Evolutionary conservation across 2,888 invertebrate genomes (phyloP), one percentile per base, ranked within the genome.

Genomic region (Platycheirus rosarum): DNA sequence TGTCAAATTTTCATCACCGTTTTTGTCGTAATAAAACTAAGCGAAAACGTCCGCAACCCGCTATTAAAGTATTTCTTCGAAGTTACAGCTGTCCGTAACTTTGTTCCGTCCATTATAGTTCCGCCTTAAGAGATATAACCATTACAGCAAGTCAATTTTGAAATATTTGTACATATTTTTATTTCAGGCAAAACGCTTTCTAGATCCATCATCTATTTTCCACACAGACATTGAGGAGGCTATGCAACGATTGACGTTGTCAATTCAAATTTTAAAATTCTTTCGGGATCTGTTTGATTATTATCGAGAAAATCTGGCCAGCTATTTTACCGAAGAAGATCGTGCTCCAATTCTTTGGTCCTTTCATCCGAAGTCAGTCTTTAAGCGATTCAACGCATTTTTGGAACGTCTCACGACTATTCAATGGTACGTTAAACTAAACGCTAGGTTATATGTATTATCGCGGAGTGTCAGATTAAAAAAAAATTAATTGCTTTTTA

Each of bases 141-240:
- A n/a, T n/a, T n/a, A n/a, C 11, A n/a, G 11, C 9, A 35, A 9
- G n/a, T 8, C 1, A 32, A 32, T 35, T 32, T 29, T 32, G 6
- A 6, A 13, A 29, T 14, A 42, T 60, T 26, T 26, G 11, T 29
- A 13, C 6, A 18, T 1, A 13, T 13, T 18, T 32, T 18, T 69
- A 14, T 68, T 91, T 70, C 87, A 97, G 96, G 97, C 97, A 0
- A 95, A 96, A 87, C 94, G 94, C 87, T 98, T 95, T 90, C 92
- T 98, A 85, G 98, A 98, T 88, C 97, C 98, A 0, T 94, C 95
- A 2, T 96, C 98, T 0, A 93, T 98, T 76, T 98, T 98, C 88
- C 98, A 98, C 89, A 97, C 97, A 85, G 98, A 98, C 86, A 95
- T 97, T 44, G 97, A 97, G 88, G 98, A 98, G 91, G 96, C 97